These are phyloP conservation scores for Arctia plantaginis DNA, from an alignment of 2,888 invertebrate genomes.

Conservation along the genomic window DNA sequence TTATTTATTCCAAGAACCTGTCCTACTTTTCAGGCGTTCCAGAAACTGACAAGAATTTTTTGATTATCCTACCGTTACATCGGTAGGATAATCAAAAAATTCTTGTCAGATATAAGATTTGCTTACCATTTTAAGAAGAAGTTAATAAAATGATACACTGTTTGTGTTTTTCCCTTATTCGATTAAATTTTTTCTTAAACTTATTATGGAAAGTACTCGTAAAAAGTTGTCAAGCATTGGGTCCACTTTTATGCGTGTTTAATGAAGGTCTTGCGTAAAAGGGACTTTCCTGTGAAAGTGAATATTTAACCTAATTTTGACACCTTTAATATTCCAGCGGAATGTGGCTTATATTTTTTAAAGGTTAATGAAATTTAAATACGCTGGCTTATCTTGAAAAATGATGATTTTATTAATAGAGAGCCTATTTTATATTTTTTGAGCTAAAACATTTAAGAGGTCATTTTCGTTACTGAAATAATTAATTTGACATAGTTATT, in stretches of 20 bases:
- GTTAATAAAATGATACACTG: no score
- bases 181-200: neutral
- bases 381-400: neutral
- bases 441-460: neutral
- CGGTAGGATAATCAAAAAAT: no score
- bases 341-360: neutral
- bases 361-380: no score
- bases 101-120: no score
- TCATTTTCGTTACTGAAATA: neutral
- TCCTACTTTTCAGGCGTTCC: no score
- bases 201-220: constrained; percentile 23
- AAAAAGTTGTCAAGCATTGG: constrained; percentile 27
- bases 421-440: neutral
- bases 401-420: neutral
- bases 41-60: no score
- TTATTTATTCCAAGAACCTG: no score
- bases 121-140: no score
- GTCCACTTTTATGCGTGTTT: constrained; percentile 41
- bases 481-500: neutral
- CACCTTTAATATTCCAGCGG: neutral
- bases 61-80: no score
- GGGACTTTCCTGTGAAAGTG: constrained; percentile 15
- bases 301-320: constrained; percentile 32
- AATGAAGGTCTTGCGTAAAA: constrained; percentile 35
- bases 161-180: no score